A percentile compares a stretch with the other conserved stretches of the same genome.
Conservation (phyloP, 2,113 vertebrate species). For the Harpagus bidentatus region DNA sequence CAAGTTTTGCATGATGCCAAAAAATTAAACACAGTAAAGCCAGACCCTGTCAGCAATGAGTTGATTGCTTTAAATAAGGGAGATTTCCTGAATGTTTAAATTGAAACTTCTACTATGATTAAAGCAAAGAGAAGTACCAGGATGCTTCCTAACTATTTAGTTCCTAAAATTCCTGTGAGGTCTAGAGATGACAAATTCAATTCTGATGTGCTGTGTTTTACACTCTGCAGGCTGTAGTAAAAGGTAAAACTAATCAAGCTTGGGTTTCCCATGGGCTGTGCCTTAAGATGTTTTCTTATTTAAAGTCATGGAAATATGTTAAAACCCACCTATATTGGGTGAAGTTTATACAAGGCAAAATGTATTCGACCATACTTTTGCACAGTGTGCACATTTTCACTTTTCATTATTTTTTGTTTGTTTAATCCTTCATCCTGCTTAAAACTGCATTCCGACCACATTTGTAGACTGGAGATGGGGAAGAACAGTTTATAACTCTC, state of each 20-base stretch:
- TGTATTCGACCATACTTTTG: slow-evolving; percentile 60
- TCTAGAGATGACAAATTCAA: slow-evolving; percentile 87
- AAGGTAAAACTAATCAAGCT: slow-evolving; percentile 84
- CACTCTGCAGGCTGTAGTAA: slow-evolving; percentile 81
- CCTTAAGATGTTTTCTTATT: slow-evolving; percentile 79
- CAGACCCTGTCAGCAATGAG: slow-evolving; percentile 76
- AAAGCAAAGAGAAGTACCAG: slow-evolving; percentile 81
- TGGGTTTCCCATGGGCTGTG: slow-evolving; percentile 76
- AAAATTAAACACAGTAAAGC: slow-evolving; percentile 80
- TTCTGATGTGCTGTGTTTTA: slow-evolving; percentile 84
- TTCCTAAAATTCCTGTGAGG: slow-evolving; percentile 86
- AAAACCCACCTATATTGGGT: slow-evolving; percentile 68
- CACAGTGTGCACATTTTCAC: slow-evolving; percentile 70
- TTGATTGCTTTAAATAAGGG: slow-evolving; percentile 86
- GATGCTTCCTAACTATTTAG: slow-evolving; percentile 82
- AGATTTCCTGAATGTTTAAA: slow-evolving; percentile 87
- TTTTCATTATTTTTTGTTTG: slow-evolving; percentile 74
- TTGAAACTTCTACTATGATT: slow-evolving; percentile 85
- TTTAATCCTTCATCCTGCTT: slow-evolving; percentile 65
- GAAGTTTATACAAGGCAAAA: slow-evolving; percentile 76
- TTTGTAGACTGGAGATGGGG: slow-evolving; percentile 20
- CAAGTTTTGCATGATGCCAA: slow-evolving; percentile 78
- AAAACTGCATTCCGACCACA: slow-evolving; percentile 53
- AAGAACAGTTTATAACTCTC: slow-evolving; percentile 16
- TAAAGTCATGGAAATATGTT: slow-evolving; percentile 79